Percentiles rank a stretch among this genome's conserved stretches.
Evolutionary conservation across 2,113 vertebrate species (phyloP).

Genomic region (Merops nubicus): DNA sequence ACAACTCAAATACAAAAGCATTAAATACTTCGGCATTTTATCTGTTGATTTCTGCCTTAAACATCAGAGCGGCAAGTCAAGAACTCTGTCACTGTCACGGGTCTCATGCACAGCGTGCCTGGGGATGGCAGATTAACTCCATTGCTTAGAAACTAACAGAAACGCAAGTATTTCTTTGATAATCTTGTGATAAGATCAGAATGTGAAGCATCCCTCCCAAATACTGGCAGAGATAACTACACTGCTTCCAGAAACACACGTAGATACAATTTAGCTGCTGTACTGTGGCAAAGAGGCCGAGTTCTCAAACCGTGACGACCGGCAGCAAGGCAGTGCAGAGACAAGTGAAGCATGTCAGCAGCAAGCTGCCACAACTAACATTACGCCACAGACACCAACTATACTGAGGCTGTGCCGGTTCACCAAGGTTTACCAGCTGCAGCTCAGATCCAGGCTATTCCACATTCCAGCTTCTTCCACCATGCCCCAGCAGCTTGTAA

Average conservation of each 20-base stretch:
- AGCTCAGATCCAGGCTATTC: neutral
- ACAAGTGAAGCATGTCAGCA: neutral
- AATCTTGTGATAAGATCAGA: neutral
- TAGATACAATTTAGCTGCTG: neutral
- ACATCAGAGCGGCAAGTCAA: neutral
- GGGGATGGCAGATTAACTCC: neutral
- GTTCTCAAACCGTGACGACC: neutral
- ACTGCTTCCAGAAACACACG: neutral
- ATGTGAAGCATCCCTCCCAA: neutral
- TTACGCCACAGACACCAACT: neutral
- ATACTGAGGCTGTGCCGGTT: neutral
- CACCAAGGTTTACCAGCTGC: neutral
- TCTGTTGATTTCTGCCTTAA: neutral
- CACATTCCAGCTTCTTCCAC: neutral
- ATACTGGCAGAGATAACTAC: neutral
- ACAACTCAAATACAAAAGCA: neutral
- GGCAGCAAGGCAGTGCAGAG: neutral
- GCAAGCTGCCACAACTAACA: neutral
- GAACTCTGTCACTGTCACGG: neutral
- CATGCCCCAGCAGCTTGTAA: fast-evolving
- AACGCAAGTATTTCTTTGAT: neutral
- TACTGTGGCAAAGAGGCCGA: neutral
- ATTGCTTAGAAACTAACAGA: neutral
- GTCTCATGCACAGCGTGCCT: fast-evolving
- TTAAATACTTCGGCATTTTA: neutral